Percentiles rank a stretch among this genome's conserved stretches.
These are phyloP conservation scores for Megamerina dolium DNA, from an alignment of 2,888 invertebrate species.

Conservation along the genomic window DNA sequence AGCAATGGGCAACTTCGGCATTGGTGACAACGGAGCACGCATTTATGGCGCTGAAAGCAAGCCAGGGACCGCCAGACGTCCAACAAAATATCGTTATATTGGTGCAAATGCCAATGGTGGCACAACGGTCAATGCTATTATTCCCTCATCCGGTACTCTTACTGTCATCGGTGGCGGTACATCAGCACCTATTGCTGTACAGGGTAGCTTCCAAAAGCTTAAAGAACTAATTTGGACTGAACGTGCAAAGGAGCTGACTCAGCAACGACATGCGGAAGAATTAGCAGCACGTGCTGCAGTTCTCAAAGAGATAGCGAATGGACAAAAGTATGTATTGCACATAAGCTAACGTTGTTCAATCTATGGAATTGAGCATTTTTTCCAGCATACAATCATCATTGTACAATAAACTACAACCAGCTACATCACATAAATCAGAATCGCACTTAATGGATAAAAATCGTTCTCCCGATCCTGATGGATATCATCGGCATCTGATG, in stretches of 20 bases:
- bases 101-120: slow-evolving; percentile 23
- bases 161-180: slow-evolving; percentile 18
- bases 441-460: slow-evolving; percentile 36
- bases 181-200: slow-evolving; percentile 4
- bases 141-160: neutral
- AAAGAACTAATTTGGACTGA: slow-evolving; percentile 75
- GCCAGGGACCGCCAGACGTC: slow-evolving; percentile 19
- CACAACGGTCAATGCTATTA: neutral
- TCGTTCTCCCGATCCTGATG: slow-evolving; percentile 31
- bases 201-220: slow-evolving; percentile 62
- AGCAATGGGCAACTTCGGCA: slow-evolving; percentile 53
- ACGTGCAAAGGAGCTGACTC: slow-evolving; percentile 67
- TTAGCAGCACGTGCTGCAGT: slow-evolving; percentile 59
- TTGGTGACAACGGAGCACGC: slow-evolving; percentile 24
- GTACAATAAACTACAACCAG: too few relatives aligned
- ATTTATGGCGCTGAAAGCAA: slow-evolving; percentile 48
- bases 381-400: slow-evolving; percentile 8
- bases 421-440: slow-evolving; percentile 22
- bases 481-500: slow-evolving; percentile 17
- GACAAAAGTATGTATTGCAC: slow-evolving; percentile 51
- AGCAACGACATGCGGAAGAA: slow-evolving; percentile 69
- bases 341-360: neutral
- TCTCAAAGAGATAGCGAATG: slow-evolving; percentile 59
- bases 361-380: neutral
- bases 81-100: slow-evolving; percentile 33